Percentiles rank a stretch among this genome's conserved stretches.
These are phyloP conservation scores for Drosophila kuntzei DNA, from an alignment of 2,888 invertebrate genomes.

Conservation along the genomic window DNA sequence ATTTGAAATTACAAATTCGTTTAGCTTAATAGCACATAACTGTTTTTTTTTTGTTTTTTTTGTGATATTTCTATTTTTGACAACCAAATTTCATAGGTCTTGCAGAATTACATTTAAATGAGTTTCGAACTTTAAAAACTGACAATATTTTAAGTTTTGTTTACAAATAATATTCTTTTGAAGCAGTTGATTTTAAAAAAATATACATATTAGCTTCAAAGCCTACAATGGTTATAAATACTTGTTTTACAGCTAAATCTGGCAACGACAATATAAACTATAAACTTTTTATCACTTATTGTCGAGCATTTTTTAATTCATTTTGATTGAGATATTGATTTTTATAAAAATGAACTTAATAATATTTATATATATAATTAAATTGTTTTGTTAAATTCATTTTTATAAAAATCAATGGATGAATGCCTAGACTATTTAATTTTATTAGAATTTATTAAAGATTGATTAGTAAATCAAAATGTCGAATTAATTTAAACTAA, in stretches of 20 bases:
- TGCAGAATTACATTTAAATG: slow-evolving; percentile 20
- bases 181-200: slow-evolving; percentile 31
- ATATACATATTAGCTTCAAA: slow-evolving; percentile 34
- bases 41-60: slow-evolving; percentile 10
- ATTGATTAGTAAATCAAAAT: slow-evolving; percentile 28
- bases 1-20: slow-evolving; percentile 25
- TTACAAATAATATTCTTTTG: slow-evolving; percentile 22
- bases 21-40: slow-evolving; percentile 23
- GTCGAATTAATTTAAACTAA: slow-evolving; percentile 11
- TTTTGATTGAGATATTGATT: slow-evolving; percentile 8
- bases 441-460: slow-evolving; percentile 15
- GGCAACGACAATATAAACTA: slow-evolving; percentile 42
- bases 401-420: slow-evolving; percentile 21
- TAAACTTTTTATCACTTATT: slow-evolving; percentile 45
- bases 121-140: slow-evolving; percentile 30
- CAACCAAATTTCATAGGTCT: slow-evolving; percentile 20
- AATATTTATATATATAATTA: background rate
- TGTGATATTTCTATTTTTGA: slow-evolving; percentile 24
- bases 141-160: slow-evolving; percentile 21
- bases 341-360: slow-evolving; percentile 14
- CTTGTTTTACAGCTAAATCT: slow-evolving; percentile 46
- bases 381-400: slow-evolving; percentile 9
- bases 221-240: slow-evolving; percentile 45
- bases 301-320: slow-evolving; percentile 35
- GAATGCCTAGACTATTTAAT: slow-evolving; percentile 31